phyloP scores from a whole-genome alignment of 2,797 vertebrate species.

The Gymnothorax reevesii region DNA sequence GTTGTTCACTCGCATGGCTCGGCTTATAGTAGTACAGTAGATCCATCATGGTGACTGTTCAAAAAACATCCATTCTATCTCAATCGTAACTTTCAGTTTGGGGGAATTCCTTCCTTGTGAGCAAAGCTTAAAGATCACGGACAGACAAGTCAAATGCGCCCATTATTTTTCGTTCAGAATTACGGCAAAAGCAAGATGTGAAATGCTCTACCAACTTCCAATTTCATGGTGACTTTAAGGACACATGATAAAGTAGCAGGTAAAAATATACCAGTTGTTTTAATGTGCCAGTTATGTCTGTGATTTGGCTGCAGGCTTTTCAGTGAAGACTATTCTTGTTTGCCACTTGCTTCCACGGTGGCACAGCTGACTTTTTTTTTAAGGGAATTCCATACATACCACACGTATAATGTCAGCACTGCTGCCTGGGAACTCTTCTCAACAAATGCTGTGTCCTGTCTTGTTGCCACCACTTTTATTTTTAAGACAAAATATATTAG shows the following conservation, averaged over 20 bases:
- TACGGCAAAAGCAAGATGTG: too few relatives aligned
- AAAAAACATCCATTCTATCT: too few relatives aligned
- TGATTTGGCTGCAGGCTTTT: not conserved
- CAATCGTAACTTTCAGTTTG: too few relatives aligned
- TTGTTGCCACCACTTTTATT: not conserved
- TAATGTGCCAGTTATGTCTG: not conserved
- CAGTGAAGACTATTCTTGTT: not conserved
- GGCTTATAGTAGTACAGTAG: too few relatives aligned
- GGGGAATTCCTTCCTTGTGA: too few relatives aligned
- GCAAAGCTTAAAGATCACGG: too few relatives aligned
- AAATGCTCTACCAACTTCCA: too few relatives aligned
- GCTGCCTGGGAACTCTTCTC: not conserved
- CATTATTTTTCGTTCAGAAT: too few relatives aligned
- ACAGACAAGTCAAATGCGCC: too few relatives aligned
- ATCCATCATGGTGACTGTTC: too few relatives aligned
- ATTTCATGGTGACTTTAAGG: not conserved
- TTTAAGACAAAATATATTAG: not conserved
- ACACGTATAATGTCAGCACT: not conserved
- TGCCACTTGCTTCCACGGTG: not conserved
- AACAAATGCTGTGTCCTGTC: not conserved
- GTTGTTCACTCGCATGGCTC: too few relatives aligned
- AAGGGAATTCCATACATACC: not conserved
- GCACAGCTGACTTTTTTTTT: not conserved
- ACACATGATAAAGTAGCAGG: not conserved
- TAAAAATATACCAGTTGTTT: not conserved